Base-by-base conservation (phyloP, 2,888 invertebrate species). In the Pterostichus madidus region DNA sequence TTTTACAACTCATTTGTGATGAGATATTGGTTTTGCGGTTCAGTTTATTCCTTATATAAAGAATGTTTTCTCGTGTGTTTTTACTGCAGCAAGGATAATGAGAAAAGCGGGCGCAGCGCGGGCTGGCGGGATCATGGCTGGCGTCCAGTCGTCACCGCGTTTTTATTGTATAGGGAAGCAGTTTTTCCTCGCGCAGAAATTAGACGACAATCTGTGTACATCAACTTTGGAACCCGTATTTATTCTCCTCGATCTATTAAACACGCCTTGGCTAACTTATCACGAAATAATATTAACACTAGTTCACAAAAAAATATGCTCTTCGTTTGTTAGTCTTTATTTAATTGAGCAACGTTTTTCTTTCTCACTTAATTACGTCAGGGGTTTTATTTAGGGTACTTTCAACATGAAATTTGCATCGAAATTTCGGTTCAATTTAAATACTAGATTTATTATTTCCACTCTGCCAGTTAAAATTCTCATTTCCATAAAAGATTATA, bases 1-100 rank as follows among this genome's bases (percentile, higher is more conserved):
- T 81, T 81, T 81, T 81, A 81, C 73, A 81, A 81, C 81, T 81
- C 81, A 81, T 81, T 81, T 81, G 81, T 73, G 81, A 71, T 75
- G 81, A 81, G 73, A 81, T 81, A 81, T 80, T 81, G 81, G 81
- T 56, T 81, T 73, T 79, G 32, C 49, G 79, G 79, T 79, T 79
- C 44, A 61, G 49, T 78, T 78, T 59, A 39, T 61, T 78, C 56
- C 44, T 44, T 79, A 79, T 39, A 39, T 79, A 79, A 79, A 64
- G 79, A 79, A 79, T 79, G 79, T 79, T 79, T 79, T 39, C 68
- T 56, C 13, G 64, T 31, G 64, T 79, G 79, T 79, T 79, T 79
- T 79, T 79, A 79, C 79, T 79, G 79, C 79, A 68, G 31, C 61
- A 13, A 17, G 79, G 46, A 79, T 79, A 79, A 79, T 79, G 79